phyloP scores from a whole-genome alignment of 2,888 invertebrate species.

The Mythimna impura region DNA sequence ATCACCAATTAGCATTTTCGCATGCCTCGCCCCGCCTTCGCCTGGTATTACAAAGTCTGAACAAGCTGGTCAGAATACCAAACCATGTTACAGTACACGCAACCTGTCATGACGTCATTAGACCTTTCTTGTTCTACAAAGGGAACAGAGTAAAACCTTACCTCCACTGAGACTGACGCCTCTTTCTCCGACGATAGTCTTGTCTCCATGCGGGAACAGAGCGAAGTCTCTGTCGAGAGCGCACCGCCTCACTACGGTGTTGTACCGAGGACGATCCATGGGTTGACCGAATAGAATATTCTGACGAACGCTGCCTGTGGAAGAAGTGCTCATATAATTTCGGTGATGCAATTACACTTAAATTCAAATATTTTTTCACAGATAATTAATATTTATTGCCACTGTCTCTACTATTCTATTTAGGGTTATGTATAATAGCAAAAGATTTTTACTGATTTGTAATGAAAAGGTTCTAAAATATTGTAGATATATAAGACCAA shows the following conservation, averaged over 20 bases:
- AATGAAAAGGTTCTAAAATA: no score
- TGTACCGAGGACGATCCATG: conserved; percentile 92
- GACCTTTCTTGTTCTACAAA: background rate
- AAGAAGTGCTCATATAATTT: background rate
- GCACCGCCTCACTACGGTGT: conserved; percentile 92
- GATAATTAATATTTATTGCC: no score
- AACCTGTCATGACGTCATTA: background rate
- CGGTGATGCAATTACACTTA: background rate
- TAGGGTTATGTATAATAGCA: no score
- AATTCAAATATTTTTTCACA: no score
- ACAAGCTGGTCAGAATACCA: no score
- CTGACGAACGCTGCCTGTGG: conserved; percentile 94
- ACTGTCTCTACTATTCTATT: no score
- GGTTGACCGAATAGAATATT: conserved; percentile 97
- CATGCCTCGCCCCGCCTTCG: no score
- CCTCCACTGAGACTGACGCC: conserved; percentile 96
- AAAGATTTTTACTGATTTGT: no score
- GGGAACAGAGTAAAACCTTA: conserved; percentile 69
- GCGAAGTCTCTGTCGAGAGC: conserved; percentile 94
- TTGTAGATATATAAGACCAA: no score
- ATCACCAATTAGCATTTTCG: no score
- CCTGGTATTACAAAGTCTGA: no score
- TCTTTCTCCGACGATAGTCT: conserved; percentile 96
- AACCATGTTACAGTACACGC: no score
- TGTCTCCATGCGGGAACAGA: conserved; percentile 95